Evolutionary conservation across 2,797 vertebrate genomes (phyloP).

Genomic region (Cheirogaleus major): DNA sequence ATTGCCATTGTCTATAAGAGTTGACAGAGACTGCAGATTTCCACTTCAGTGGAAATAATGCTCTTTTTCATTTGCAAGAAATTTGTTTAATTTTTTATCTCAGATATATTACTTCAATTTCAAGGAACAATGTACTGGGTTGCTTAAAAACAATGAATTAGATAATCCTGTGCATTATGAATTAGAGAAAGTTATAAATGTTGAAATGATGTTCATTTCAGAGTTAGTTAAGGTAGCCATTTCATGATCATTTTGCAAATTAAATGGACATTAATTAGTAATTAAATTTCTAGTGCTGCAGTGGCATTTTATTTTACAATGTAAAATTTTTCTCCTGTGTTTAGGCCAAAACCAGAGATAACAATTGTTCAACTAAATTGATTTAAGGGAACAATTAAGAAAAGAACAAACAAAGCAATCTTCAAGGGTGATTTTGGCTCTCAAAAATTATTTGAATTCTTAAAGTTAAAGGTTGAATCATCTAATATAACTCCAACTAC

Average conservation of each 20-base stretch:
- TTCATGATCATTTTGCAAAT: slow-evolving; percentile 77
- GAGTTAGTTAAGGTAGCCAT: slow-evolving; percentile 67
- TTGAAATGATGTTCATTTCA: slow-evolving; percentile 66
- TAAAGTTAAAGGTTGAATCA: not conserved
- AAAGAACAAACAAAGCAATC: slow-evolving; percentile 43
- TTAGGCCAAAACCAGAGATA: slow-evolving; percentile 15
- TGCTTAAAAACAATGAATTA: slow-evolving; percentile 78
- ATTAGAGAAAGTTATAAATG: slow-evolving; percentile 50
- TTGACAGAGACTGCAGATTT: not conserved
- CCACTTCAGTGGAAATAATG: not conserved
- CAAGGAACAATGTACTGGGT: slow-evolving; percentile 80
- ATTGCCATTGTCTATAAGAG: not conserved
- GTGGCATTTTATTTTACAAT: slow-evolving; percentile 61
- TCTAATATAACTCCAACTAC: not conserved
- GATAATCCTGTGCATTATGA: slow-evolving; percentile 72
- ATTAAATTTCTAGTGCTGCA: slow-evolving; percentile 68
- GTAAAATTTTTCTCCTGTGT: slow-evolving; percentile 43
- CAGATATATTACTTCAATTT: slow-evolving; percentile 48
- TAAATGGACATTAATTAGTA: slow-evolving; percentile 71
- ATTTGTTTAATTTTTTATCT: not conserved
- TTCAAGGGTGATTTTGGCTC: not conserved
- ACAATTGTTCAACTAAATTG: slow-evolving; percentile 1
- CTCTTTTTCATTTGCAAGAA: not conserved
- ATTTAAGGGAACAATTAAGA: slow-evolving; percentile 44
- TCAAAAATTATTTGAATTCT: not conserved